Conservation (phyloP, 2,797 vertebrate species). For the Microcaecilia unicolor region DNA sequence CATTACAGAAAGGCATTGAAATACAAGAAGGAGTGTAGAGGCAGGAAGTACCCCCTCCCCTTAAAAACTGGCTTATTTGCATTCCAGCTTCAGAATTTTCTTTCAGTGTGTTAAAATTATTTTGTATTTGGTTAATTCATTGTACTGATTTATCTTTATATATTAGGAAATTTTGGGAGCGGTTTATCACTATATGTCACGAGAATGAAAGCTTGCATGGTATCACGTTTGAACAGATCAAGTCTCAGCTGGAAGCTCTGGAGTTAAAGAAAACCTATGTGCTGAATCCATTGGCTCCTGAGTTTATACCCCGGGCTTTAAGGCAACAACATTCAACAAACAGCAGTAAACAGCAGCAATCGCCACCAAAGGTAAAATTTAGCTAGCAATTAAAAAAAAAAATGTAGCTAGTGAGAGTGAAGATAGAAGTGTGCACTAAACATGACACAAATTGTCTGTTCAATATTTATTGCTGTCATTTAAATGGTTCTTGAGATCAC, state of each 20-base stretch:
- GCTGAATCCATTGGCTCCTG: conserved; percentile 91
- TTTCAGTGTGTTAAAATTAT: too few relatives aligned
- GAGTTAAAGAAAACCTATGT: conserved; percentile 98
- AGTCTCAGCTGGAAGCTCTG: conserved; percentile 90
- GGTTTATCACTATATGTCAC: conserved; percentile 92
- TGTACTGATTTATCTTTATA: conserved; percentile 25
- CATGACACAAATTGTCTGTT: not conserved
- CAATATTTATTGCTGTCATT: conserved; percentile 2
- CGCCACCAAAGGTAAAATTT: conserved; percentile 81
- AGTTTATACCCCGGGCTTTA: conserved; percentile 95
- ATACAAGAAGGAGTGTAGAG: too few relatives aligned
- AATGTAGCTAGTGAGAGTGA: not conserved
- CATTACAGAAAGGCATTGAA: too few relatives aligned
- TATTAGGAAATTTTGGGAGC: conserved; percentile 95
- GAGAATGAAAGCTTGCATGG: conserved; percentile 94
- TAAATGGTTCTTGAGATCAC: too few relatives aligned
- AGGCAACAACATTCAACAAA: conserved; percentile 70
- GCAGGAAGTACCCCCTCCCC: too few relatives aligned
- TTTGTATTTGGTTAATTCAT: too few relatives aligned
- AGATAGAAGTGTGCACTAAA: not conserved
- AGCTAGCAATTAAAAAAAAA: not conserved
- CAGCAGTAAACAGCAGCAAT: conserved; percentile 74
- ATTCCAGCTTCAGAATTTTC: too few relatives aligned
- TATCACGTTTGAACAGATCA: conserved; percentile 96
- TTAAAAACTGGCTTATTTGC: too few relatives aligned